Evolutionary conservation across 2,113 vertebrate species (phyloP), one percentile per base, ranked within the genome.

Genomic region (Bos indicus): DNA sequence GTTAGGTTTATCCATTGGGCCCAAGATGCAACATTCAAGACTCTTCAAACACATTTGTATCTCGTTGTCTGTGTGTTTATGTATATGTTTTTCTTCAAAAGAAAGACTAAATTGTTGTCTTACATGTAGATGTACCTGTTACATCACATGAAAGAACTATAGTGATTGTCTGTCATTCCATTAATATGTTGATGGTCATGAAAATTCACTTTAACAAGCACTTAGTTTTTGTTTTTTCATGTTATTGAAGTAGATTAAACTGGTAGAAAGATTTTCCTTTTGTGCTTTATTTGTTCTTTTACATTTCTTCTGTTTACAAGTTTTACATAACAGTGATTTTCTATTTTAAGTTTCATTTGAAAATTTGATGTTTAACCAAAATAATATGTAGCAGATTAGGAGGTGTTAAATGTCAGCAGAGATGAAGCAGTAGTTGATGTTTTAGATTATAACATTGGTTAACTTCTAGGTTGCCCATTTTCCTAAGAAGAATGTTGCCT

Each of bases 11-110:
- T 94, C 85, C 90, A 60, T 97, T 97, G 97, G 94, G 97, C 96
- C 97, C 95, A 93, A 97, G 96, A 97, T 96, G 97, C 96, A 97
- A 40, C 98, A 89, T 96, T 97, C 97, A 98, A 98, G 98, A 98
- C 91, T 96, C 97, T 97, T 97, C 97, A 95, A 97, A 97, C 64
- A 90, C 77, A 92, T 91, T 88, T 92, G 88, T 98, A 97, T 98
- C 92, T 96, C 30, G 82, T 84, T 97, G 98, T 98, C 96, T 98
- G 77, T 98, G 97, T 98, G 97, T 98, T 92, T 97, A 89, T 98
- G 92, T 98, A 86, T 77, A 86, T 97, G 96, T 98, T 97, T 95
- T 96, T 95, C 40, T 94, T 97, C 91, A 90, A 88, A 95, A 93
- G 91, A 95, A 97, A 97, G 96, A 95, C 28, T 96, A 91, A 93